Evolutionary conservation across 2,113 vertebrate genomes (phyloP).

Genomic region (Hydrolagus affinis): DNA sequence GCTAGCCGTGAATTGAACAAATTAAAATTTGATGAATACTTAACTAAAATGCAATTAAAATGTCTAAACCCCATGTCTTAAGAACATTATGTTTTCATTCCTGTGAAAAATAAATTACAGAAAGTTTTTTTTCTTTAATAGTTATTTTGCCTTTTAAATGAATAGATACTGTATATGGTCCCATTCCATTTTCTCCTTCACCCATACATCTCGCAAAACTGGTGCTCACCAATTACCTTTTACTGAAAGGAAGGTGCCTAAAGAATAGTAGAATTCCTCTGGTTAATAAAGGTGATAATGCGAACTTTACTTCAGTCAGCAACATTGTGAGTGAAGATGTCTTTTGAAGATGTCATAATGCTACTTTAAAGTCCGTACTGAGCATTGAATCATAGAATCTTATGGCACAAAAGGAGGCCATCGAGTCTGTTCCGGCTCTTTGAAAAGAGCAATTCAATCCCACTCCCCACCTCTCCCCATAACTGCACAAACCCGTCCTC

Average conservation of each 20-base stretch:
- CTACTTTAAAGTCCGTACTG: too few relatives aligned
- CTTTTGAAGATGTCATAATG: too few relatives aligned
- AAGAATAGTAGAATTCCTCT: not conserved
- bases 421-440: too few relatives aligned
- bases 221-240: not conserved
- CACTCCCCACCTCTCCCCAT: too few relatives aligned
- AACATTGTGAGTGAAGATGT: too few relatives aligned
- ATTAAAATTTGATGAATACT: not conserved
- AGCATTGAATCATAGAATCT: too few relatives aligned
- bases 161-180: not conserved
- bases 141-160: not conserved
- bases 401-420: too few relatives aligned
- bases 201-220: not conserved
- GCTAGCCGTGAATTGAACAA: not conserved
- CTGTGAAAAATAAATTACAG: not conserved
- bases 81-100: not conserved
- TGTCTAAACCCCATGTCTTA: not conserved
- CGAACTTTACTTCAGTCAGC: too few relatives aligned
- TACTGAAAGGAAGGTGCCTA: not conserved
- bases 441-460: too few relatives aligned
- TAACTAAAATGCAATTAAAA: not conserved
- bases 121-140: slow-evolving; percentile 10
- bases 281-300: not conserved
- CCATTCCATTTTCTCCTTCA: not conserved
- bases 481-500: too few relatives aligned